phyloP scores from a whole-genome alignment of 2,113 vertebrate species.

The Chitala chitala region DNA sequence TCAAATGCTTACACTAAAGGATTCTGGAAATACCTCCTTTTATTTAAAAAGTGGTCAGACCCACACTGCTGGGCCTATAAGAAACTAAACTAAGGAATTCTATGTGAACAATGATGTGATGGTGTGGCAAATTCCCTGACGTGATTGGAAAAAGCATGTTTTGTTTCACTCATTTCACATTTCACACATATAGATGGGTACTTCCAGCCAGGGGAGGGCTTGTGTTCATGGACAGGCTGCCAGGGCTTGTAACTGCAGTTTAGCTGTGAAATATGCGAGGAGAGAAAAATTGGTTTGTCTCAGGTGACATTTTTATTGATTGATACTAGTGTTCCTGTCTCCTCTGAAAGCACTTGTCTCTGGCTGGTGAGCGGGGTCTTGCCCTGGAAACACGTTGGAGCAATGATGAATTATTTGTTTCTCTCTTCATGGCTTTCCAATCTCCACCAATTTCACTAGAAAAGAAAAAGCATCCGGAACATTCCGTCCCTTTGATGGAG shows the following conservation, averaged over 20 bases:
- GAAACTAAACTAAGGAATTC: neutral
- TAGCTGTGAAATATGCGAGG: slow-evolving; percentile 57
- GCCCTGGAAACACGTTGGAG: neutral
- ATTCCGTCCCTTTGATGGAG: neutral
- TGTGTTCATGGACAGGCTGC: too few relatives aligned
- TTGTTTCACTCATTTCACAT: neutral
- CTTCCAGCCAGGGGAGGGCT: neutral
- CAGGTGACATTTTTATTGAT: slow-evolving; percentile 66
- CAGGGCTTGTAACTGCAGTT: slow-evolving; percentile 31
- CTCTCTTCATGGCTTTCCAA: slow-evolving; percentile 17
- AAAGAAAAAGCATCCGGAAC: neutral
- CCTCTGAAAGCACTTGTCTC: slow-evolving; percentile 55
- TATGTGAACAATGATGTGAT: neutral
- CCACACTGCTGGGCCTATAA: neutral
- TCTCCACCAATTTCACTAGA: slow-evolving; percentile 22
- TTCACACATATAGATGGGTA: neutral
- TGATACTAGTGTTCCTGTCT: slow-evolving; percentile 51
- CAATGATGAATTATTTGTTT: slow-evolving; percentile 26
- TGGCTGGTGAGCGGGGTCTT: neutral
- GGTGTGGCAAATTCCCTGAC: slow-evolving; percentile 12
- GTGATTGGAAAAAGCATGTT: slow-evolving; percentile 19
- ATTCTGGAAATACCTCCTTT: too few relatives aligned
- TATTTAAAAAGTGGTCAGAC: neutral
- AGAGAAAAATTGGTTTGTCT: slow-evolving; percentile 61
- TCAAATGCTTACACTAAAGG: too few relatives aligned